Base-by-base conservation (phyloP, 1,140 invertebrate species). In the Drosophila tristis region DNA sequence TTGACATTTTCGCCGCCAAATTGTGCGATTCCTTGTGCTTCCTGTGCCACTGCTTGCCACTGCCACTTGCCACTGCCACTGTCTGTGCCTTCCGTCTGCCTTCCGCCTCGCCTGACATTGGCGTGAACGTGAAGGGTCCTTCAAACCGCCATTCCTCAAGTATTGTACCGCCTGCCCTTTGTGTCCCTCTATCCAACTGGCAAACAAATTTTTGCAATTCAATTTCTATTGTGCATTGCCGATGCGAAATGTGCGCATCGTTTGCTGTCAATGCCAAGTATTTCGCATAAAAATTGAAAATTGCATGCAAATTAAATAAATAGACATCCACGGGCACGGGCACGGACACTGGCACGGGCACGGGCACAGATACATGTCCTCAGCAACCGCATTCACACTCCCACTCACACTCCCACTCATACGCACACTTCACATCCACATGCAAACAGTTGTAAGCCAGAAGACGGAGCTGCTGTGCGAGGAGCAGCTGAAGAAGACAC, bases 221-320 rank as follows among this genome's bases (percentile, higher is more conserved):
- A 89, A 89, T 89, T 87, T 89, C 84, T 73, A 89, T 89, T 84
- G 75, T 74, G 79, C 78, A 71, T 67, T 74, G 63, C 35, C 76
- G 64, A 61, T 81, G 74, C 58, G 51, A 53, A 62, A 77, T 78
- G 80, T 79, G 74, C 74, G 78, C 82, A 70, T 82, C 84, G 82
- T 82, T 86, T 79, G 71, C 78, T 87, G 82, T 86, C 82, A 89
- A 87, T 87, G 79, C 65, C 78, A 75, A 82, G 82, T 60, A 82
- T 87, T 89, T 68, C 66, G 66, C 72, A 89, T 87, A 89, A 89
- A 89, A 89, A 89, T 84, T 77, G 78, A 89, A 89, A 89, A 89
- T 89, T 89, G 79, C 76, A 89, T 89, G 84, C 84, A 89, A 89
- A 89, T 89, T 89, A 89, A 89, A 89, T 89, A 89, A 84, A 89